These are phyloP conservation scores for Aspidapion aeneum DNA, from an alignment of 2,888 invertebrate genomes.

Conservation along the genomic window DNA sequence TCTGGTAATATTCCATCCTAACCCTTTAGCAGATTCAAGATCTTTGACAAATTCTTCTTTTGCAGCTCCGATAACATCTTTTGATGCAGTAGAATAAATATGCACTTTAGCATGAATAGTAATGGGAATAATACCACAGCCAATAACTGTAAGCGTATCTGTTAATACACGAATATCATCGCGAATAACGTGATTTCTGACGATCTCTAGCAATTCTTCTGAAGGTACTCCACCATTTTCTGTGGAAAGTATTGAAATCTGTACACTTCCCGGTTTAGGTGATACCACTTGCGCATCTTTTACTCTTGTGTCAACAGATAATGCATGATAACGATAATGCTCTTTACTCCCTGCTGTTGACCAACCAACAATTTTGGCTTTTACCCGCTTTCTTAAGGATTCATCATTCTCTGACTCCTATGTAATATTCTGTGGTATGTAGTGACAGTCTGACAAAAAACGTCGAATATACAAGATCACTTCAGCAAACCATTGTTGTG, in stretches of 20 bases:
- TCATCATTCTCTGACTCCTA: too few species aligned
- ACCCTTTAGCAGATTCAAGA: too few species aligned
- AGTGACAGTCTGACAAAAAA: too few species aligned
- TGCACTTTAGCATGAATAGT: conserved; percentile 6
- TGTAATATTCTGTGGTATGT: too few species aligned
- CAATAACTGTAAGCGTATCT: conserved; percentile 9
- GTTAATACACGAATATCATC: conserved; percentile 9
- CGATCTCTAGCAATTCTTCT: conserved; percentile 9
- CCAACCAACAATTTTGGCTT: too few species aligned
- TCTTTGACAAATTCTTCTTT: too few species aligned
- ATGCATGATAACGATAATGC: conserved; percentile 8
- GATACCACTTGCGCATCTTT: conserved; percentile 10
- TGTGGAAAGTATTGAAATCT: conserved; percentile 9
- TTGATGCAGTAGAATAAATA: too few species aligned
- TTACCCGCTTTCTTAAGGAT: too few species aligned
- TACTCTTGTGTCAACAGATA: conserved; percentile 9
- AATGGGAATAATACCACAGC: conserved; percentile 6
- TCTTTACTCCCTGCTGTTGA: conserved; percentile 10
- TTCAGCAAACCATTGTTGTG: too few species aligned
- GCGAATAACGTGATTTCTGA: conserved; percentile 5
- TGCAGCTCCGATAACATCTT: too few species aligned
- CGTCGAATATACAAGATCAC: too few species aligned
- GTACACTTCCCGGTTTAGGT: conserved; percentile 6
- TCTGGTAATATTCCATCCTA: too few species aligned
- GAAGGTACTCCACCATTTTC: conserved; percentile 2